phyloP scores from a whole-genome alignment of 2,113 vertebrate species.

The Apodemus speciosus region DNA sequence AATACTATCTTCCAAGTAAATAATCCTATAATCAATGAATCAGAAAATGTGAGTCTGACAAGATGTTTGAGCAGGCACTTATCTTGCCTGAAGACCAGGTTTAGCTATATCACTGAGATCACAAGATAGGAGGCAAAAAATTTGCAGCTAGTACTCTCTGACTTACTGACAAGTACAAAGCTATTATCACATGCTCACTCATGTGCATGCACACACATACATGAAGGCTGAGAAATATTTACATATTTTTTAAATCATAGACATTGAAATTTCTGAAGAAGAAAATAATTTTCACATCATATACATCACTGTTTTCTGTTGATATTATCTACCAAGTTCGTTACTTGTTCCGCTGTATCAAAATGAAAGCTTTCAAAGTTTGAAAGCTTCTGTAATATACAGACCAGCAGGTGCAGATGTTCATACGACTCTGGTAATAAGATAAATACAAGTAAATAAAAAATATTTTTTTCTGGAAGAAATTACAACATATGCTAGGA shows the following conservation, averaged over 20 bases:
- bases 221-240: background rate
- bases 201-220: background rate
- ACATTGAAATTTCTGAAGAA: background rate
- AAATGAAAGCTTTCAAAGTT: background rate
- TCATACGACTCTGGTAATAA: background rate
- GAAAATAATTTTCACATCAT: background rate
- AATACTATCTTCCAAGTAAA: background rate
- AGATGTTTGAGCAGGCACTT: background rate
- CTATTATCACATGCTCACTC: background rate
- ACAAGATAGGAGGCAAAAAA: background rate
- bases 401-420: background rate
- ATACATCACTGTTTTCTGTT: background rate
- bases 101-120: accelerated
- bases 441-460: background rate
- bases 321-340: background rate
- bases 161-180: too few relatives aligned
- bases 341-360: too few relatives aligned
- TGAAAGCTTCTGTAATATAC: background rate
- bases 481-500: background rate
- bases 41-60: background rate
- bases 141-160: background rate
- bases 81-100: too few relatives aligned
- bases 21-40: background rate
- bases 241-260: background rate
- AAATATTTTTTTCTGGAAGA: background rate